Percentiles rank a stretch among this genome's conserved stretches.
These are phyloP conservation scores for Platichthys stellatus DNA, from an alignment of 2,113 vertebrate species.

Conservation along the genomic window DNA sequence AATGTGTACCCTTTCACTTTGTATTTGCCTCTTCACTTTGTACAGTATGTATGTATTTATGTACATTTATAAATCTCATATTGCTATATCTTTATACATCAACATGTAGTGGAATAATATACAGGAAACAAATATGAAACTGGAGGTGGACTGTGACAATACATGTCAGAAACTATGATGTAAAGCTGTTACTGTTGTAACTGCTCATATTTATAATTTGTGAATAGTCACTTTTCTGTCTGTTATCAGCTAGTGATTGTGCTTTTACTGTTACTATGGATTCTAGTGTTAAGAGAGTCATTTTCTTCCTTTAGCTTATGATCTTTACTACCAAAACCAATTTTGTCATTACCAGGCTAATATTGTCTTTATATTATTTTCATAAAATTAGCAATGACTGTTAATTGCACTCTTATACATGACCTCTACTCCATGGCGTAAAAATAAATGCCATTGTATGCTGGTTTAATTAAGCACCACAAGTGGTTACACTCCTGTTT, in stretches of 20 bases:
- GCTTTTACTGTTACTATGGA: conserved; percentile 5
- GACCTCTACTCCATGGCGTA: neutral
- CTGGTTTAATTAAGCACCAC: neutral
- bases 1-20: neutral
- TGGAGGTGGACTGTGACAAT: neutral
- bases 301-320: neutral
- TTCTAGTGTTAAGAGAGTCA: neutral
- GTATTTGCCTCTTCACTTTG: neutral
- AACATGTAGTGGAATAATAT: neutral
- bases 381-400: neutral
- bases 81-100: conserved; percentile 11
- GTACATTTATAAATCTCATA: conserved; percentile 18
- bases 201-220: conserved; percentile 15
- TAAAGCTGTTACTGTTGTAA: neutral
- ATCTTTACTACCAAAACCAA: neutral
- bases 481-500: neutral
- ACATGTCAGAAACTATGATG: neutral
- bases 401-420: neutral
- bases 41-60: conserved; percentile 20
- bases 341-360: neutral
- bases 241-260: neutral
- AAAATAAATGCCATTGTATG: neutral
- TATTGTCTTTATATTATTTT: neutral
- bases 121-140: neutral
- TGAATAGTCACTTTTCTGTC: neutral